Conservation (phyloP, 2,113 vertebrate genomes). For the Embiotoca jacksoni region DNA sequence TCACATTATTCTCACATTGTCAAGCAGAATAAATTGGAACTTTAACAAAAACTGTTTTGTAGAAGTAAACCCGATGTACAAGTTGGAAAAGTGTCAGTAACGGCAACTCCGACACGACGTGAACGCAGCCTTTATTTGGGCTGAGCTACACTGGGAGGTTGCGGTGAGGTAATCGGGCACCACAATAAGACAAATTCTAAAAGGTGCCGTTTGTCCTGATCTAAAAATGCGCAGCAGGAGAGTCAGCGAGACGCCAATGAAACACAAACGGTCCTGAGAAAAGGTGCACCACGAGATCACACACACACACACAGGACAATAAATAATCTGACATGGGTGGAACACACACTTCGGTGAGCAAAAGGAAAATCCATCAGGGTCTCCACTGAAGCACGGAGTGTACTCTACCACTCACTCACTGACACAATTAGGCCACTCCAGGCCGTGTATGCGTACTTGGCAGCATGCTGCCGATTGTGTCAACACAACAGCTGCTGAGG, state of each 20-base stretch:
- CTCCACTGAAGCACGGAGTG: slow-evolving; percentile 17
- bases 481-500: slow-evolving; percentile 54
- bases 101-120: too few relatives aligned
- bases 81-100: too few relatives aligned
- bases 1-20: too few relatives aligned
- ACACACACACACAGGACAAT: background rate
- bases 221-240: background rate
- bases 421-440: slow-evolving; percentile 43
- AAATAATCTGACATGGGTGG: background rate
- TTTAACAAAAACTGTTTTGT: too few relatives aligned
- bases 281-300: background rate
- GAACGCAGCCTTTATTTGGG: background rate
- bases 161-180: too few relatives aligned
- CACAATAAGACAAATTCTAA: too few relatives aligned
- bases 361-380: slow-evolving; percentile 18
- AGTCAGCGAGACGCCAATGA: background rate
- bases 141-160: background rate
- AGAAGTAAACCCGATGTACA: too few relatives aligned
- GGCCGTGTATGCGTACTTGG: slow-evolving; percentile 12
- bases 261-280: background rate
- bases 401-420: slow-evolving; percentile 7
- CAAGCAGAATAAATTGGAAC: too few relatives aligned
- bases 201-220: too few relatives aligned
- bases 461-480: slow-evolving; percentile 54
- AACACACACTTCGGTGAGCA: slow-evolving; percentile 25